These are phyloP conservation scores for Brachionus paranguensis DNA, from an alignment of 1,140 invertebrate genomes.

Conservation along the genomic window DNA sequence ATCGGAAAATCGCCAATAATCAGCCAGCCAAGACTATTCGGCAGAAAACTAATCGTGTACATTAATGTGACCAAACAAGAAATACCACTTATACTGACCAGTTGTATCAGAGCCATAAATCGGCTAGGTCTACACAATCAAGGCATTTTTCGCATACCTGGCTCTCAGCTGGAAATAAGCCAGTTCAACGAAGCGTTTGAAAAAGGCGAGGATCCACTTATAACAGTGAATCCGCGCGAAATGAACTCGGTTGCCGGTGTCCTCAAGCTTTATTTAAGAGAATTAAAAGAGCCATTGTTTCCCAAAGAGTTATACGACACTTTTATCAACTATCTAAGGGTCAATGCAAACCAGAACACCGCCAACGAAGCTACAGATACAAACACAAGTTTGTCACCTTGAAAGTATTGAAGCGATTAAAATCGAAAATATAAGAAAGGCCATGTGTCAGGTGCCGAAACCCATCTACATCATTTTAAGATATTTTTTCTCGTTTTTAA, in stretches of 20 bases:
- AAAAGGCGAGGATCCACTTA: constrained; percentile 80
- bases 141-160: constrained; percentile 88
- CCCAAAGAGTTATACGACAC: constrained; percentile 86
- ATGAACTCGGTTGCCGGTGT: constrained; percentile 91
- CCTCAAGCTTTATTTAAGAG: constrained; percentile 82
- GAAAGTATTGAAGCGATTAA: constrained; percentile 31
- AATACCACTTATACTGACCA: constrained; percentile 79
- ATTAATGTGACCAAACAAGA: constrained; percentile 73
- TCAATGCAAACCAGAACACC: background rate
- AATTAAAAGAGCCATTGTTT: constrained; percentile 83
- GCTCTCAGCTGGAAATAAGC: constrained; percentile 89
- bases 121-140: constrained; percentile 70
- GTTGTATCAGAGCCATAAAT: constrained; percentile 85
- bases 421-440: constrained; percentile 13
- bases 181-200: constrained; percentile 86
- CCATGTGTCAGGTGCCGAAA: constrained; percentile 66
- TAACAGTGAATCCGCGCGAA: constrained; percentile 82
- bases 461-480: constrained; percentile 79
- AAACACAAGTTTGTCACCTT: background rate
- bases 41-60: constrained; percentile 85
- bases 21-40: constrained; percentile 79
- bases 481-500: constrained; percentile 89
- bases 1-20: constrained; percentile 63
- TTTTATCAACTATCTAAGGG: constrained; percentile 65
- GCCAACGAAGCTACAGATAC: background rate